Evolutionary conservation across 1,140 invertebrate species (phyloP).

Genomic region (Wiebesia pumilae): DNA sequence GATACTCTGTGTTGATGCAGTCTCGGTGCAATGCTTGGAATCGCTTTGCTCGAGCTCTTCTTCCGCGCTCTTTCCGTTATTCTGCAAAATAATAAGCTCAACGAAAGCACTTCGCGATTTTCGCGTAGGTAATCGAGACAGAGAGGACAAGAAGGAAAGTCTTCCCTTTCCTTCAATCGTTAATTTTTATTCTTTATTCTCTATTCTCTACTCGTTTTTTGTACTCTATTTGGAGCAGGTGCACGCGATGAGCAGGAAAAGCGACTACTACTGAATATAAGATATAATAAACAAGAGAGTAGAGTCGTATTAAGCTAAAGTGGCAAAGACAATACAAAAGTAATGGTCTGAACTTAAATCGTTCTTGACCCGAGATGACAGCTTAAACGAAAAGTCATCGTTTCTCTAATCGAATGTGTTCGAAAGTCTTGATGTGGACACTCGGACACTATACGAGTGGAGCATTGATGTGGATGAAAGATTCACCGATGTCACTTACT

Average conservation of each 20-base stretch:
- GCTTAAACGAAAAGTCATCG: slow-evolving; percentile 1
- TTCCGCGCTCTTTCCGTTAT: background rate
- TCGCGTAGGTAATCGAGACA: background rate
- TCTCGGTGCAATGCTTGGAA: background rate
- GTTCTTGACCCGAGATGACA: background rate
- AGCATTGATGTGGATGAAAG: slow-evolving; percentile 57
- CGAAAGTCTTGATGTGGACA: slow-evolving; percentile 38
- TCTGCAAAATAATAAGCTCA: slow-evolving; percentile 8
- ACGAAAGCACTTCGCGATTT: background rate
- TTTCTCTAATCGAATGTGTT: slow-evolving; percentile 21
- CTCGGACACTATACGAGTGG: slow-evolving; percentile 49
- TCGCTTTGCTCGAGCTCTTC: background rate
- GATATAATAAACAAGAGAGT: background rate
- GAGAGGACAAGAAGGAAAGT: background rate
- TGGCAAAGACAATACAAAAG: slow-evolving; percentile 15
- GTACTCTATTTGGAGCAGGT: background rate
- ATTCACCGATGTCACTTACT: slow-evolving; percentile 27
- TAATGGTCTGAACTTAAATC: slow-evolving; percentile 26
- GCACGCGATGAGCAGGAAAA: background rate
- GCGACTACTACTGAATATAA: background rate
- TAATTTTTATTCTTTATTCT: background rate
- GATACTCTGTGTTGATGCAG: background rate
- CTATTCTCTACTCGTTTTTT: background rate
- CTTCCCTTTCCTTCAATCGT: background rate
- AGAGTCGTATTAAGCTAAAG: too few relatives aligned